Conservation (phyloP, 2,888 invertebrate genomes). For the Metellina segmentata region DNA sequence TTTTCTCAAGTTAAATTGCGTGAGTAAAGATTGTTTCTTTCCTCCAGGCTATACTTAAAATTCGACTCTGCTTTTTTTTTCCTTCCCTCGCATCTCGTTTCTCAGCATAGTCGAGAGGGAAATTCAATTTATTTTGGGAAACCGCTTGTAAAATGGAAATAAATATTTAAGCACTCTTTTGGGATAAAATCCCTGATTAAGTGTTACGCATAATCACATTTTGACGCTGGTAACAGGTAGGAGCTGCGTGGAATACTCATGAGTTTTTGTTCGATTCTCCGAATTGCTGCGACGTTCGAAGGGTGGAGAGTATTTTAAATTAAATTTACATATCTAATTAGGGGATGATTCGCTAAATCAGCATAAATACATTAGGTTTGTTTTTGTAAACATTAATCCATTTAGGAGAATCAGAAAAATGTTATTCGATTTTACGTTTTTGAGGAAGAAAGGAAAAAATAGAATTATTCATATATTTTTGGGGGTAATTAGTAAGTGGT, state of each 20-base stretch:
- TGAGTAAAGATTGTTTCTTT: constrained; percentile 10
- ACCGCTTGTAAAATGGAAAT: constrained; percentile 17
- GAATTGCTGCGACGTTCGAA: neutral
- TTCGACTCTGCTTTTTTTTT: constrained; percentile 27
- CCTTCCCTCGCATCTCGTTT: neutral
- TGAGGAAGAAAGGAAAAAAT: neutral
- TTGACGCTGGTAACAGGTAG: neutral
- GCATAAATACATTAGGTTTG: neutral
- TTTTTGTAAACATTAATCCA: neutral
- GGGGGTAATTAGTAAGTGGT: neutral
- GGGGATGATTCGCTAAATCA: neutral
- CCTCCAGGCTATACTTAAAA: constrained; percentile 39
- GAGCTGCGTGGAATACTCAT: neutral
- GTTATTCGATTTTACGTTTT: neutral
- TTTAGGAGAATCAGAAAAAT: neutral
- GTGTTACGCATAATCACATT: constrained; percentile 17
- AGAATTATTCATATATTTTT: neutral
- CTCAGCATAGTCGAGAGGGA: neutral
- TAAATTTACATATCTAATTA: neutral
- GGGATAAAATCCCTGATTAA: constrained; percentile 39
- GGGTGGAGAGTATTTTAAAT: neutral
- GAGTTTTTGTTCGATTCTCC: neutral
- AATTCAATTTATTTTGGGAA: constrained; percentile 33
- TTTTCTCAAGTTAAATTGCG: constrained; percentile 13
- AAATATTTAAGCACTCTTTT: constrained; percentile 35